These are phyloP conservation scores for Pocillopora grandis DNA, from an alignment of 92 coral and sea anemone genomes.

Conservation along the genomic window DNA sequence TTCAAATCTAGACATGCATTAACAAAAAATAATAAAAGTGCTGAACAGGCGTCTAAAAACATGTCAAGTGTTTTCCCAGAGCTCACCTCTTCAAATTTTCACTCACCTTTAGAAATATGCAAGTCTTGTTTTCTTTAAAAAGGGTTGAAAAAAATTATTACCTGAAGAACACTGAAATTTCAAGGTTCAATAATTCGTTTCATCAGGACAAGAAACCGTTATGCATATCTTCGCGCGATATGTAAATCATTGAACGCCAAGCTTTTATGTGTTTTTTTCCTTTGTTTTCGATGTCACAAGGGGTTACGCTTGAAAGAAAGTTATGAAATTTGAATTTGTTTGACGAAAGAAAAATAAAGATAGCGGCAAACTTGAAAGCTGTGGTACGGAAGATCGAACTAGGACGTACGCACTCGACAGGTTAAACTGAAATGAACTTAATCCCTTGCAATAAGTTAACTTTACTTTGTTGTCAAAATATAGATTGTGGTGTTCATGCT, in stretches of 20 bases:
- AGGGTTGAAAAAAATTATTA: background rate
- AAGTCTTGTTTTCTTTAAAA: background rate
- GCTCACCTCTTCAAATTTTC: background rate
- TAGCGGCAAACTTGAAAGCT: slow-evolving; percentile 11
- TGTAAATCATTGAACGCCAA: background rate
- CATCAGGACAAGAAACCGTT: slow-evolving; percentile 23
- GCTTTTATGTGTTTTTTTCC: background rate
- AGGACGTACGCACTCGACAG: background rate
- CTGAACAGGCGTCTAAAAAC: slow-evolving; percentile 8
- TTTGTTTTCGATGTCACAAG: slow-evolving; percentile 22
- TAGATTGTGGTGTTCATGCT: background rate
- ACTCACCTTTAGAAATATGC: background rate
- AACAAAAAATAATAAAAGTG: background rate
- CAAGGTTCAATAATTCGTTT: slow-evolving; percentile 10
- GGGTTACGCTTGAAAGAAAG: slow-evolving; percentile 1
- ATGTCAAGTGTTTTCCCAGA: background rate
- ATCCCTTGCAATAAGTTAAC: slow-evolving; percentile 11
- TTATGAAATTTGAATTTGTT: slow-evolving; percentile 21
- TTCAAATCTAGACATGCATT: background rate
- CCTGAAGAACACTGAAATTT: background rate
- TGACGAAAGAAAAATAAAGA: slow-evolving; percentile 5
- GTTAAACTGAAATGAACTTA: background rate
- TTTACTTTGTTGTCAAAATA: background rate
- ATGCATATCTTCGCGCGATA: slow-evolving; percentile 13
- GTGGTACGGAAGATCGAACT: background rate